A percentile compares a stretch with the other conserved stretches of the same genome.
These are phyloP conservation scores for Drosophila malerkotliana DNA, from an alignment of 1,140 invertebrate species.

Conservation along the genomic window DNA sequence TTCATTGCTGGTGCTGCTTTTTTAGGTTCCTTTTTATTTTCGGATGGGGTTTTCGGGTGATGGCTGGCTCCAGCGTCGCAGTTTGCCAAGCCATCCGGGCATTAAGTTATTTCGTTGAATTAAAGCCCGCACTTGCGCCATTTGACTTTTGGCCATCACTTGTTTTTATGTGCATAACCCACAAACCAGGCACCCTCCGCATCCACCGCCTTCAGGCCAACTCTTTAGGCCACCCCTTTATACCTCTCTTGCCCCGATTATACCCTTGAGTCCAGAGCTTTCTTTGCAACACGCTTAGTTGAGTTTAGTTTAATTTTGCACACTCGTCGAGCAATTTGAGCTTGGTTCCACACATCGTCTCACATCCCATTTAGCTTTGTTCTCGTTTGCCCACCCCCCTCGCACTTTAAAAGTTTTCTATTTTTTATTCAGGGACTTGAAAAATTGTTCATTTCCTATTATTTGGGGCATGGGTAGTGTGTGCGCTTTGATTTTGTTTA, in stretches of 20 bases:
- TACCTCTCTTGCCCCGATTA: neutral
- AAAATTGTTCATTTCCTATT: conserved; percentile 58
- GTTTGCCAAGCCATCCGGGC: conserved; percentile 64
- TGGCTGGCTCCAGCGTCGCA: conserved; percentile 20
- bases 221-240: neutral
- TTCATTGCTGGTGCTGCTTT: conserved; percentile 33
- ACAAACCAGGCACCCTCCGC: conserved; percentile 5
- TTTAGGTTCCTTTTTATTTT: conserved; percentile 30
- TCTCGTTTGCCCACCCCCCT: conserved; percentile 1
- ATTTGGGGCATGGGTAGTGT: neutral
- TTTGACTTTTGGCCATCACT: conserved; percentile 68
- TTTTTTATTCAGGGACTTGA: conserved; percentile 6
- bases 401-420: conserved; percentile 6
- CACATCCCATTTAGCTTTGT: conserved; percentile 42
- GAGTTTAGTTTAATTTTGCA: conserved; percentile 67
- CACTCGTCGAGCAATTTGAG: conserved; percentile 66
- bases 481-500: conserved; percentile 75
- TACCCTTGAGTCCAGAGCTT: neutral
- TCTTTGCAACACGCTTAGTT: conserved; percentile 55
- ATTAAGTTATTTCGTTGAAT: conserved; percentile 78
- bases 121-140: conserved; percentile 68
- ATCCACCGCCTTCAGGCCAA: neutral
- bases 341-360: conserved; percentile 22
- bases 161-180: conserved; percentile 62
- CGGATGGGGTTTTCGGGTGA: neutral